Conservation (phyloP, 2,113 vertebrate species). For the Coturnix japonica region DNA sequence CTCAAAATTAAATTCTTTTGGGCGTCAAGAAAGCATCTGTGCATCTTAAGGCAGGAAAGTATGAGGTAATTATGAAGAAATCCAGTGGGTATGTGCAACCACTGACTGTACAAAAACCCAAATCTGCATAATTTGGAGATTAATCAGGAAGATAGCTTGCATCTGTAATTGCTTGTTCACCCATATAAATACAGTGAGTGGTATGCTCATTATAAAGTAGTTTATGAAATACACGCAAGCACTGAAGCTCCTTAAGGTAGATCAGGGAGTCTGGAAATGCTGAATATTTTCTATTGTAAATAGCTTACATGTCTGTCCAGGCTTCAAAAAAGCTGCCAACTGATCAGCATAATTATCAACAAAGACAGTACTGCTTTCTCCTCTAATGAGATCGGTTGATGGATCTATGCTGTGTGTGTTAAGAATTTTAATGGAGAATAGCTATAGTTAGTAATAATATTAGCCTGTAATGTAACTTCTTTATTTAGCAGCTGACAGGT, state of each 20-base stretch:
- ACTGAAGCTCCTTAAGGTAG: neutral
- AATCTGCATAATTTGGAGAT: conserved; percentile 54
- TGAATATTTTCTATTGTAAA: neutral
- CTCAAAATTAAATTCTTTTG: conserved; percentile 34
- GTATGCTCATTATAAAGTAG: neutral
- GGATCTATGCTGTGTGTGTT: neutral
- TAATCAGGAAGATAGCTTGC: conserved; percentile 21
- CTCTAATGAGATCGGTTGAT: conserved; percentile 25
- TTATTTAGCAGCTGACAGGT: neutral
- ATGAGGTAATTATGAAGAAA: conserved; percentile 19
- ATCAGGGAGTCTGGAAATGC: neutral
- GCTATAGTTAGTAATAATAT: neutral
- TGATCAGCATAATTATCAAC: conserved; percentile 6
- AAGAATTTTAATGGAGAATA: conserved; percentile 24
- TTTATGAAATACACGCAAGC: neutral
- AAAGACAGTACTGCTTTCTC: neutral
- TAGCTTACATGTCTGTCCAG: neutral
- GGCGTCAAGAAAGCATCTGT: conserved; percentile 40
- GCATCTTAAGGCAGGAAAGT: conserved; percentile 14
- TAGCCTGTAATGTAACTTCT: neutral
- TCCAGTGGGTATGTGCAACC: neutral
- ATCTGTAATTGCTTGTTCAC: conserved; percentile 16
- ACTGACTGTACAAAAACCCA: neutral
- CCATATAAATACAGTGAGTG: neutral
- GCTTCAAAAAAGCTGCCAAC: neutral